phyloP scores from a whole-genome alignment of 1,140 invertebrate genomes.

The Drosophila neocordata region DNA sequence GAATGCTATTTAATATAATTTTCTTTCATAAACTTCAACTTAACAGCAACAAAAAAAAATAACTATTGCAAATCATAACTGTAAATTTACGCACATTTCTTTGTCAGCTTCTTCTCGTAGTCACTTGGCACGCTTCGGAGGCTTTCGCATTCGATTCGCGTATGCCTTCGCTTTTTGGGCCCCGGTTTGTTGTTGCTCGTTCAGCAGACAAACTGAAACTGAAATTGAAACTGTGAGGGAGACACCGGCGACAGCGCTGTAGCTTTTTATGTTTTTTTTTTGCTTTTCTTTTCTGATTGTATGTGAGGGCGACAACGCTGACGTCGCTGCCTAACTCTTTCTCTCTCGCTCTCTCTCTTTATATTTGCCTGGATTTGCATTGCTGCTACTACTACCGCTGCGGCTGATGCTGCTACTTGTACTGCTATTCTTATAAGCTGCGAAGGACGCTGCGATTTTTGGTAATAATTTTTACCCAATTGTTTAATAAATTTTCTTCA shows the following conservation, averaged over 20 bases:
- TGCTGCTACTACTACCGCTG: neutral
- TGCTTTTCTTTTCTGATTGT: neutral
- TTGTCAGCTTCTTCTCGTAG: slow-evolving; percentile 5
- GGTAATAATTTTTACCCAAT: neutral
- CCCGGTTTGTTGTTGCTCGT: slow-evolving; percentile 62
- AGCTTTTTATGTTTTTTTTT: slow-evolving; percentile 5
- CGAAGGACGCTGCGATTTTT: neutral
- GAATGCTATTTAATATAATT: neutral
- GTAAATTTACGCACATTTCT: slow-evolving; percentile 25
- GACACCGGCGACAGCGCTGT: slow-evolving; percentile 24
- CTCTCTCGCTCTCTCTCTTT: neutral
- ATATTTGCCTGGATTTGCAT: neutral
- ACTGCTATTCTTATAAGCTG: neutral
- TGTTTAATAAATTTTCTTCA: neutral
- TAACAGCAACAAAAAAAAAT: neutral
- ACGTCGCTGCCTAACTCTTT: neutral
- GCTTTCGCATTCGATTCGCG: slow-evolving; percentile 55
- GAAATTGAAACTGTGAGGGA: slow-evolving; percentile 42
- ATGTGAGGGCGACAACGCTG: slow-evolving; percentile 6
- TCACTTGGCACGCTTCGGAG: slow-evolving; percentile 54
- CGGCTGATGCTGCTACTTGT: neutral
- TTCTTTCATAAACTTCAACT: slow-evolving; percentile 1
- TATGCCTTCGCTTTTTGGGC: slow-evolving; percentile 42
- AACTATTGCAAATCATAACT: neutral
- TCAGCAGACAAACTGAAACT: slow-evolving; percentile 76